Conservation (phyloP, 2,113 vertebrate species). For the Nannobrachium achirus region DNA sequence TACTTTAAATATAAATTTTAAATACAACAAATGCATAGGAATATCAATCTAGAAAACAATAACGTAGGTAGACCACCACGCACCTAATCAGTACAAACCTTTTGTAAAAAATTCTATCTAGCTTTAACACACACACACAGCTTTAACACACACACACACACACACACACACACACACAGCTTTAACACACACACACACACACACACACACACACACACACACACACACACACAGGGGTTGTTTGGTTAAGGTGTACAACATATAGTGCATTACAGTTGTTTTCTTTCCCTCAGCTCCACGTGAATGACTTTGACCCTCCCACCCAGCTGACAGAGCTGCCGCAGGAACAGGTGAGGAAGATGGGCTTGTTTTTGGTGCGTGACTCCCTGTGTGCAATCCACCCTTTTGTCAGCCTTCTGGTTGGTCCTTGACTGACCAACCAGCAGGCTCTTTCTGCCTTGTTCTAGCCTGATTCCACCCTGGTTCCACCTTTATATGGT, state of each 20-base stretch:
- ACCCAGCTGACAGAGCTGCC: background rate
- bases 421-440: no score
- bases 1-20: no score
- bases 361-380: slow-evolving; percentile 1
- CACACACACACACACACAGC: background rate
- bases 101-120: no score
- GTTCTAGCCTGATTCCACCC: no score
- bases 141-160: slow-evolving; percentile 7
- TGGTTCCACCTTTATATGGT: no score
- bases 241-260: background rate
- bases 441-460: no score
- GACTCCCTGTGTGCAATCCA: background rate
- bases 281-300: slow-evolving; percentile 37
- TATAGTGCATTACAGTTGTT: background rate
- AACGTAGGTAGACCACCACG: background rate
- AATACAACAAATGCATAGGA: no score
- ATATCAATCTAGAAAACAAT: no score
- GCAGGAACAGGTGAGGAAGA: slow-evolving; percentile 10
- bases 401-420: background rate
- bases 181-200: background rate
- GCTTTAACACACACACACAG: slow-evolving; percentile 2
- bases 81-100: no score
- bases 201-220: background rate
- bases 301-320: background rate
- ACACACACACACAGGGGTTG: background rate